Percentiles rank a stretch among this genome's conserved stretches.
Conservation (phyloP, 2,113 vertebrate genomes). For the Tretioscincus oriximinensis region DNA sequence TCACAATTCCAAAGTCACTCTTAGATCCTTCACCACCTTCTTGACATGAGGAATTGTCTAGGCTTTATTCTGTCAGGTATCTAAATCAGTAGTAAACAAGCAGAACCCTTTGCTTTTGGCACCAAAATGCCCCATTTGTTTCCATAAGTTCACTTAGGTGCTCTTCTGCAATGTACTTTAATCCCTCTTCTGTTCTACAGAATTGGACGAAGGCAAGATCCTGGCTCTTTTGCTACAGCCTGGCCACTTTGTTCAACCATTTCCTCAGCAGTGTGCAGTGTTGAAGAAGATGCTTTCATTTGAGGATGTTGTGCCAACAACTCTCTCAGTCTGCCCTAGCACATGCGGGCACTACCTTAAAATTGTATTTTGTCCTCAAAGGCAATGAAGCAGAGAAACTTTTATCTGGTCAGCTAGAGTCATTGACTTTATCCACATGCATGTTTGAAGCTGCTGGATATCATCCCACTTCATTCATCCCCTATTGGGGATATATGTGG, state of each 20-base stretch:
- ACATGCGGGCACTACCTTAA: background rate
- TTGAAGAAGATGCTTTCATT: no score
- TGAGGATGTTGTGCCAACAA: background rate
- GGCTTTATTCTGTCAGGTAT: conserved; percentile 51
- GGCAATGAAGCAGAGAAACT: background rate
- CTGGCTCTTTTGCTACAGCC: background rate
- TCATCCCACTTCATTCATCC: no score
- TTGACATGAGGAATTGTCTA: conserved; percentile 59
- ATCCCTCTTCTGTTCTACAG: no score
- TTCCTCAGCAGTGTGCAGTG: no score
- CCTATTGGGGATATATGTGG: no score
- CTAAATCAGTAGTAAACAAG: conserved; percentile 58
- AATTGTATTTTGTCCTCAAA: no score
- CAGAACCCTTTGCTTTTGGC: conserved; percentile 62
- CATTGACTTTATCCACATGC: background rate
- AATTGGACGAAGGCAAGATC: no score
- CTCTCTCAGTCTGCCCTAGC: background rate
- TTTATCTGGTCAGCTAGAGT: background rate
- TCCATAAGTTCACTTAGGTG: conserved; percentile 54
- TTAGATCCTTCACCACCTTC: conserved; percentile 32
- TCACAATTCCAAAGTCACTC: conserved; percentile 49
- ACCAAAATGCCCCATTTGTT: conserved; percentile 25
- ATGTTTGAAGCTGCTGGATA: no score
- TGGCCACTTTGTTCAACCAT: background rate
- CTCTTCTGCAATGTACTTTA: no score